phyloP scores from a whole-genome alignment of 2,113 vertebrate genomes.

The Chionodraco myersi region DNA sequence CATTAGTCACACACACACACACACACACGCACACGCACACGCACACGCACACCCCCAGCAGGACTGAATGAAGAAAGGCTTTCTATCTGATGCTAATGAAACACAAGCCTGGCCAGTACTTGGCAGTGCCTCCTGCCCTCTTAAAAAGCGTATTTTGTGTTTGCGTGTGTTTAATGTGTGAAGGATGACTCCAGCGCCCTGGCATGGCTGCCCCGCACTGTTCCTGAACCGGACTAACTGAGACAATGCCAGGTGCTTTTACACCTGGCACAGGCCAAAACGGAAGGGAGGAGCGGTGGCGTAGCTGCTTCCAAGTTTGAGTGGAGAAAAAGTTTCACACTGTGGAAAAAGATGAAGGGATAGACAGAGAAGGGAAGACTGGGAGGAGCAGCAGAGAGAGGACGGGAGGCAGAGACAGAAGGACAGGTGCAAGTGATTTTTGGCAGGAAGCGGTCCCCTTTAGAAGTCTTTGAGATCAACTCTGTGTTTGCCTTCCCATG shows the following conservation, averaged over 20 bases:
- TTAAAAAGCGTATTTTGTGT: conserved; percentile 52
- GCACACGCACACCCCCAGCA: conserved; percentile 28
- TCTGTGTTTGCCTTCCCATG: conserved; percentile 85
- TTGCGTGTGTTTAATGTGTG: conserved; percentile 40
- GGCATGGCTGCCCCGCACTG: conserved; percentile 54
- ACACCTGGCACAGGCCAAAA: conserved; percentile 74
- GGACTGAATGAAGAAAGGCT: conserved; percentile 62
- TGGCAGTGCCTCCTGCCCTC: conserved; percentile 62
- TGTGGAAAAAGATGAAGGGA: conserved; percentile 57
- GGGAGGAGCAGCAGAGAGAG: conserved; percentile 51
- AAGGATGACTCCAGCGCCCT: conserved; percentile 64
- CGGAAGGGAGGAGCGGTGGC: conserved; percentile 37
- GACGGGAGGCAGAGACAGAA: conserved; percentile 60
- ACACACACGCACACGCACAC: not conserved
- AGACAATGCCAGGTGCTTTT: conserved; percentile 73
- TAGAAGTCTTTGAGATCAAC: conserved; percentile 79
- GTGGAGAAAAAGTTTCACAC: conserved; percentile 55
- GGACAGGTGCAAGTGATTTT: conserved; percentile 80
- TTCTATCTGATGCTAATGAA: conserved; percentile 76
- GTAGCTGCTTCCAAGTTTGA: conserved; percentile 32
- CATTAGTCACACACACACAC: conserved; percentile 41
- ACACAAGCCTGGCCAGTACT: conserved; percentile 58
- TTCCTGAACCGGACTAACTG: conserved; percentile 63
- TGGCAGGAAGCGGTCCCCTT: conserved; percentile 75
- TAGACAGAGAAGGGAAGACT: conserved; percentile 37